phyloP scores from a whole-genome alignment of 2,888 invertebrate genomes.

The Siphlonurus alternatus region DNA sequence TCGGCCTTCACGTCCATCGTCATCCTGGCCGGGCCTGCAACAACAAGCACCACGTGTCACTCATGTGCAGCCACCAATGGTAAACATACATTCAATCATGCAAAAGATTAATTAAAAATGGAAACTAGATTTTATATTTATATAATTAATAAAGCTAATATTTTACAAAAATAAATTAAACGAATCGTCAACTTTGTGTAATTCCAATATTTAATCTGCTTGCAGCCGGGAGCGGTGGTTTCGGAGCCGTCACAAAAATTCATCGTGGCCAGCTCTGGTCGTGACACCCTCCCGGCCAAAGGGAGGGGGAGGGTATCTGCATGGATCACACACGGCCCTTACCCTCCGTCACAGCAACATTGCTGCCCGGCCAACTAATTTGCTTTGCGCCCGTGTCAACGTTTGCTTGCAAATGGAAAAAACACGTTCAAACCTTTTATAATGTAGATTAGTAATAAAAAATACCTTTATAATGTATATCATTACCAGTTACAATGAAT shows the following conservation, averaged over 20 bases:
- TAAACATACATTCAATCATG: not conserved
- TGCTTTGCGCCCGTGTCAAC: not conserved
- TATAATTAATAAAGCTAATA: not conserved
- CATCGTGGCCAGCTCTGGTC: not conserved
- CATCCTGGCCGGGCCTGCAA: slow-evolving; percentile 39
- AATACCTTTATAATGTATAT: not conserved
- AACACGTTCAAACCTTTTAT: not conserved
- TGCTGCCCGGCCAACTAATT: not conserved
- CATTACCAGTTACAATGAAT: not conserved
- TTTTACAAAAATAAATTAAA: not conserved
- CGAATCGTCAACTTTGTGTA: not conserved
- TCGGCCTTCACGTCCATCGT: slow-evolving; percentile 81
- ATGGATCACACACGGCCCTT: not conserved
- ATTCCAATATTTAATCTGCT: not conserved
- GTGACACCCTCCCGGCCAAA: too few species aligned
- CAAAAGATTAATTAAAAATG: not conserved
- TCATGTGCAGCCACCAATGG: not conserved
- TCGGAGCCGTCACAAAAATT: slow-evolving; percentile 4
- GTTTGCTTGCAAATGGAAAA: not conserved
- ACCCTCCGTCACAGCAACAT: too few species aligned
- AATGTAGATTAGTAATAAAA: not conserved
- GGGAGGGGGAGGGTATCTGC: too few species aligned
- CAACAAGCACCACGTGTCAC: not conserved
- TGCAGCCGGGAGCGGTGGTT: not conserved
- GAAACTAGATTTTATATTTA: not conserved